Percentiles rank a stretch among this genome's conserved stretches.
phyloP scores from a whole-genome alignment of 2,113 vertebrate genomes.

The Ceuthmochares aereus region DNA sequence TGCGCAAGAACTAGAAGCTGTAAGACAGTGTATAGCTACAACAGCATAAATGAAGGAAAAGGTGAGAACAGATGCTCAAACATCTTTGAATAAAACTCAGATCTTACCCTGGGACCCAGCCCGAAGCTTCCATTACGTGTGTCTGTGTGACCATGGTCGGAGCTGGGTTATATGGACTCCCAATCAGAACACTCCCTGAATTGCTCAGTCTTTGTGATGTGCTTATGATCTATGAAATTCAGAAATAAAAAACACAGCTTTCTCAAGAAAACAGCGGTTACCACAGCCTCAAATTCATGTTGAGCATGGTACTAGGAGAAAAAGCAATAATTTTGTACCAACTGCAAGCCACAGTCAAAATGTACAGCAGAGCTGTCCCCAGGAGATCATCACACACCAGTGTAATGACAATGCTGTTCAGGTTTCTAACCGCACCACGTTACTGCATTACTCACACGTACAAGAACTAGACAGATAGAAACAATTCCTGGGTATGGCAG shows the following conservation, averaged over 20 bases:
- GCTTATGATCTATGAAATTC: slow-evolving; percentile 83
- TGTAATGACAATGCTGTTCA: not conserved
- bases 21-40: not conserved
- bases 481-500: not conserved
- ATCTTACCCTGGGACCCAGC: slow-evolving; percentile 85
- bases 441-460: not conserved
- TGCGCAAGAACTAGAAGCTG: not conserved
- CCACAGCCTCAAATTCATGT: not conserved
- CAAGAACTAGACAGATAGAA: not conserved
- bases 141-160: slow-evolving; percentile 86
- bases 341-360: not conserved
- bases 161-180: slow-evolving; percentile 80
- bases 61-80: not conserved
- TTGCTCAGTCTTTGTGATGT: slow-evolving; percentile 83
- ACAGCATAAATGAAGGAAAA: not conserved
- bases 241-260: not conserved
- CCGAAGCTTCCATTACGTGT: slow-evolving; percentile 78
- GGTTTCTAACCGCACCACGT: not conserved
- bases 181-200: slow-evolving; percentile 83
- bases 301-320: not conserved
- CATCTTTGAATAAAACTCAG: not conserved
- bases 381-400: not conserved
- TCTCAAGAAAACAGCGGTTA: not conserved
- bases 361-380: not conserved
- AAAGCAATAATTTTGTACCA: not conserved